Percentiles rank a stretch among this genome's conserved stretches.
Conservation (phyloP, 2,113 vertebrate species). For the Phrynocephalus versicolor region DNA sequence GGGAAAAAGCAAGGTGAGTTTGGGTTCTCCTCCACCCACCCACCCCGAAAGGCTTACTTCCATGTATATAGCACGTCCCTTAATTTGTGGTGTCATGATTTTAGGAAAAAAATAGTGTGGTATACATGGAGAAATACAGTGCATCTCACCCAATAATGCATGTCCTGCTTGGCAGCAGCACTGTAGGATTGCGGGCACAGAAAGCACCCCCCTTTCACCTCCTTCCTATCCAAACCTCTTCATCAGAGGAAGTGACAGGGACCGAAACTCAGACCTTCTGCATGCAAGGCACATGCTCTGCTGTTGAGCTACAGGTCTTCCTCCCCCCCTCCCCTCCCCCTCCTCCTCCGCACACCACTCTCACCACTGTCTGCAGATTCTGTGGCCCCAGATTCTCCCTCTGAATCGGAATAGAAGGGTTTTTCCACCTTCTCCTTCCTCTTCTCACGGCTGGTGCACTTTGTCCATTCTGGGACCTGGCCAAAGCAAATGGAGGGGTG, state of each 20-base stretch:
- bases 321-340: too few relatives aligned
- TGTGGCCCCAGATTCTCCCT: conserved; percentile 93
- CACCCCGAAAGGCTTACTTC: too few relatives aligned
- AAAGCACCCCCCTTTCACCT: background rate
- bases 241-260: background rate
- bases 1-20: too few relatives aligned
- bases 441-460: conserved; percentile 94
- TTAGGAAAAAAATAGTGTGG: too few relatives aligned
- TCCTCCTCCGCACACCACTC: background rate
- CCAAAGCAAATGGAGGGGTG: background rate
- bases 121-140: too few relatives aligned
- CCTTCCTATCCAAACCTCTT: background rate
- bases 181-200: background rate
- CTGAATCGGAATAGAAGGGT: conserved; percentile 96
- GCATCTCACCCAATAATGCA: background rate
- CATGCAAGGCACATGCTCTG: too few relatives aligned
- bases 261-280: background rate
- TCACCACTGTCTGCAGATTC: conserved; percentile 96
- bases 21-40: too few relatives aligned
- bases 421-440: conserved; percentile 97
- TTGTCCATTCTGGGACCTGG: conserved; percentile 98
- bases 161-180: background rate
- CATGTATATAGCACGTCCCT: too few relatives aligned
- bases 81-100: too few relatives aligned
- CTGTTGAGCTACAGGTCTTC: too few relatives aligned